These are phyloP conservation scores for Pteropus rufus DNA, from an alignment of 2,797 vertebrate species.

Conservation along the genomic window DNA sequence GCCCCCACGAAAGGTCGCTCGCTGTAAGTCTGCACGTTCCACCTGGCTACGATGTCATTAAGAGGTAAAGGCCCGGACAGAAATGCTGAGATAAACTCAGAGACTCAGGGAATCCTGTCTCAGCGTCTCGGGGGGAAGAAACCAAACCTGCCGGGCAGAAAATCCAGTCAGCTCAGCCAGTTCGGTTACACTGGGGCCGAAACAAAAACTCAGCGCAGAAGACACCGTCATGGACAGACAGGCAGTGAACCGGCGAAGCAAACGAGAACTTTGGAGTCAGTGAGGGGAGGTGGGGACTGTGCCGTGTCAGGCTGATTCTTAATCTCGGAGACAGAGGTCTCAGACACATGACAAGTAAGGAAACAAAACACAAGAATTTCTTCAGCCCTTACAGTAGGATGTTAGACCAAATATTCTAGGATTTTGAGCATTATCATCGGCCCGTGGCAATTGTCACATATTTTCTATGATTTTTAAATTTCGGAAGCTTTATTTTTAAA, in stretches of 20 bases:
- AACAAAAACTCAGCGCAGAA: background rate
- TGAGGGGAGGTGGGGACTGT: background rate
- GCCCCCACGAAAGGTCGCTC: background rate
- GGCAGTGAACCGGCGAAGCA: background rate
- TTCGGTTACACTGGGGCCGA: background rate
- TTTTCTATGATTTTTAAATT: background rate
- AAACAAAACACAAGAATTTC: background rate
- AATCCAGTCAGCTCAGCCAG: background rate
- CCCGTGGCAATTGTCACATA: background rate
- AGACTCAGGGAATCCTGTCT: background rate
- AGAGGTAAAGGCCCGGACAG: background rate
- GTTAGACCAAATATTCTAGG: background rate
- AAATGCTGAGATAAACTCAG: background rate
- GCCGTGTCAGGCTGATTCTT: background rate
- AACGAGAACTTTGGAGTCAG: background rate
- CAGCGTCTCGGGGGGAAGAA: background rate
- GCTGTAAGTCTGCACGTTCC: background rate
- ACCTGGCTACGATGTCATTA: background rate
- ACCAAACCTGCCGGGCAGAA: background rate
- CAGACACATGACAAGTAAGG: background rate
- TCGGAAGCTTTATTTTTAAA: background rate
- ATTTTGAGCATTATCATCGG: background rate
- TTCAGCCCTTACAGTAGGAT: background rate
- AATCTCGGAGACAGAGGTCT: background rate
- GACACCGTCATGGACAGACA: background rate